Evolutionary conservation across 1,140 invertebrate species (phyloP).

Genomic region (Sipha flava): DNA sequence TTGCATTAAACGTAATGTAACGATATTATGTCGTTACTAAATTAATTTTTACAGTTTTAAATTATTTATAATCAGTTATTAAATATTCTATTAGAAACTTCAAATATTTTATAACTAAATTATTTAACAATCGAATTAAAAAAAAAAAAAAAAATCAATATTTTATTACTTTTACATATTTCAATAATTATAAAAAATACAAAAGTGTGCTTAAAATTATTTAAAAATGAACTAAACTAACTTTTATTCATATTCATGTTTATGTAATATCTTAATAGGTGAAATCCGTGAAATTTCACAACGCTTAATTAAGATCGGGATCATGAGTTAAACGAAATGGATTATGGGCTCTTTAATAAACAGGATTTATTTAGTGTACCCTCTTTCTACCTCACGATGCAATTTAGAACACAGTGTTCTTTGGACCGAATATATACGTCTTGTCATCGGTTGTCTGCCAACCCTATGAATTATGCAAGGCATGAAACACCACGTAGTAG

Average conservation of each 20-base stretch:
- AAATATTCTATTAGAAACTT: too few species aligned
- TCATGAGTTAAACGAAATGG: neutral
- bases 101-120: too few species aligned
- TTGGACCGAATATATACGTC: neutral
- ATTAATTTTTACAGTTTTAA: too few species aligned
- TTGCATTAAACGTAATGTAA: too few species aligned
- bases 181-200: too few species aligned
- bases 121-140: too few species aligned
- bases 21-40: too few species aligned
- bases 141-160: too few species aligned
- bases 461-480: slow-evolving; percentile 2
- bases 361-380: neutral
- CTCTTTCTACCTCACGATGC: neutral
- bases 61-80: too few species aligned
- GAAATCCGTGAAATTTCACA: neutral
- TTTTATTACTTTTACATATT: too few species aligned
- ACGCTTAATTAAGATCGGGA: neutral
- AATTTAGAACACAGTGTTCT: neutral
- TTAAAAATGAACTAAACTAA: too few species aligned
- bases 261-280: neutral
- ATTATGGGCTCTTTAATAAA: neutral
- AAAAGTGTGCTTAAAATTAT: neutral
- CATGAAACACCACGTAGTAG: neutral
- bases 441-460: neutral
- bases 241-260: too few species aligned